Evolutionary conservation across 1,140 invertebrate genomes (phyloP).

Genomic region (Macrostomum lignano): DNA sequence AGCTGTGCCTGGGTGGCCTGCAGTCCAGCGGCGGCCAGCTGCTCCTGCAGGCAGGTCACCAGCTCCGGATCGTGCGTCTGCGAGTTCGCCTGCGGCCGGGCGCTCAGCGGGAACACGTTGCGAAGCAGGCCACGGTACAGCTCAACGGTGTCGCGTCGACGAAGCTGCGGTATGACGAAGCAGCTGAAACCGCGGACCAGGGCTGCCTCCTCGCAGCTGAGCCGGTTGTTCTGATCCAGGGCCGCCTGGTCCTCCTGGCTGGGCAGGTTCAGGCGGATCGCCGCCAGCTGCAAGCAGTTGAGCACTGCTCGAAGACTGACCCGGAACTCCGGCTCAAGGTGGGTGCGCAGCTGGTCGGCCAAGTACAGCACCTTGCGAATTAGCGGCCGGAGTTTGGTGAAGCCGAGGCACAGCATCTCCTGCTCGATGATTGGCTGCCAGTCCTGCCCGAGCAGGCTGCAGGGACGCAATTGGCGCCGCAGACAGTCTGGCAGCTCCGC

Average conservation of each 20-base stretch:
- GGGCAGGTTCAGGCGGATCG: constrained; percentile 5
- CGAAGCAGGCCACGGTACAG: constrained; percentile 12
- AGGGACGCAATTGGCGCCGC: constrained; percentile 12
- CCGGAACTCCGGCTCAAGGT: constrained; percentile 12
- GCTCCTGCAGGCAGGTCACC: constrained; percentile 13
- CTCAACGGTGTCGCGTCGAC: constrained; percentile 10
- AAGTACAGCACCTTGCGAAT: constrained; percentile 15
- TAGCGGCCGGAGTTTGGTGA: constrained; percentile 10
- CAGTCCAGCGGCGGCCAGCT: constrained; percentile 15
- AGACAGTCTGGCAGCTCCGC: neutral
- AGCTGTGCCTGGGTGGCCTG: constrained; percentile 11
- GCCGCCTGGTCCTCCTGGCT: neutral
- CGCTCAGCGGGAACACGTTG: constrained; percentile 15
- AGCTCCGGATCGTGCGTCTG: constrained; percentile 10
- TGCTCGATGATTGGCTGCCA: constrained; percentile 13
- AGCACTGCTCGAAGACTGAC: neutral
- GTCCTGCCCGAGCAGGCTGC: constrained; percentile 19
- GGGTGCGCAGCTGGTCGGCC: constrained; percentile 12
- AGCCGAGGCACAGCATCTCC: constrained; percentile 14
- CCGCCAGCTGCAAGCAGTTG: constrained; percentile 12
- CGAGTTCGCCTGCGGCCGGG: constrained; percentile 8
- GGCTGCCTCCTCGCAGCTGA: constrained; percentile 11
- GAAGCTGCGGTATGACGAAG: constrained; percentile 10
- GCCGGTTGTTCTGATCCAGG: neutral
- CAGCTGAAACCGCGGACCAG: constrained; percentile 13